Base-by-base conservation (phyloP, 2,797 vertebrate species). In the Agapornis canus region DNA sequence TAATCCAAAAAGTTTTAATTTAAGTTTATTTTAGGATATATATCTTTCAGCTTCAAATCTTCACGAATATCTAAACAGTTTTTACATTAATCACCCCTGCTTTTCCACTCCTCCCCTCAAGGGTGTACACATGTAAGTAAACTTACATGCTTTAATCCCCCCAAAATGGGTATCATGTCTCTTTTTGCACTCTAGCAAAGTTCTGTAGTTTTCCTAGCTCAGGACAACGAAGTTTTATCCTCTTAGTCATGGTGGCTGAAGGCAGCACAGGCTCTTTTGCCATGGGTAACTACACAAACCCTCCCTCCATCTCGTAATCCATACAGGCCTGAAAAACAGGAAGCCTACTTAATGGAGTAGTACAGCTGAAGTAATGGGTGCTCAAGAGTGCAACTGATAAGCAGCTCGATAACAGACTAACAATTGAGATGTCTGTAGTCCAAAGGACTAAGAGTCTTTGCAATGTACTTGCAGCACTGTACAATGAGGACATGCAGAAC, bases 391-490 rank as follows among this genome's bases (percentile, higher is more conserved):
- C 60, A 71, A 39, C 57, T 61, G 76, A 96, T 94, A 91, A 92
- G 65, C 71, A 83, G 52, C 42, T 71, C 72, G 87, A 65, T 94
- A 94, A 89, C 59, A 90, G 35, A 57, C 61, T 56, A 82, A 85
- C 56, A 91, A 39, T 18, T 77, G 57, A 86, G n/a, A 68, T 47
- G 63, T 19, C 73, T 86, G 48, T 20, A 93, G 82, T 86, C 65
- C 90, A 88, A 91, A 93, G 93, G 69, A 95, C 85, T 80, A 77
- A 57, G 27, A 90, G 47, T 29, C 47, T 92, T 51, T 35, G 51
- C 61, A 51, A 82, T 21, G 42, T 20, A 54, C 32, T 60, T 70
- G 40, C 32, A 78, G 49, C 35, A 29, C 19, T 63, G n/a, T 40
- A 35, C 32, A 45, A 21, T 0, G 1, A 75, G 65, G 65, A 71